Evolutionary conservation across 2,113 vertebrate genomes (phyloP).

Genomic region (Gulo gulo): DNA sequence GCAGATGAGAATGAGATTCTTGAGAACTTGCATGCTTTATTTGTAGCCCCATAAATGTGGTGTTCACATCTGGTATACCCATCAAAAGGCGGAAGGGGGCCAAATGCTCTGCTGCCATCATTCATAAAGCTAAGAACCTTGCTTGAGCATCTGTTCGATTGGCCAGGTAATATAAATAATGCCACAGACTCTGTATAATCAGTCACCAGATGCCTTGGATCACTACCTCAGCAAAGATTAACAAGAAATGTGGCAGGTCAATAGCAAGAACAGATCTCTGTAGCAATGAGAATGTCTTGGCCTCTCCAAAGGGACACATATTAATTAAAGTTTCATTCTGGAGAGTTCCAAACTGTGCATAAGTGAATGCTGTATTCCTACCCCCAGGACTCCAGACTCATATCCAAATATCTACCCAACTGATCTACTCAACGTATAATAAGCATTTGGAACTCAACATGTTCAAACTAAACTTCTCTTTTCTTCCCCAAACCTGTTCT

Average conservation of each 20-base stretch:
- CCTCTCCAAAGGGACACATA: not conserved
- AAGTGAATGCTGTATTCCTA: not conserved
- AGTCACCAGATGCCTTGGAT: not conserved
- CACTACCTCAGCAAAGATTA: not conserved
- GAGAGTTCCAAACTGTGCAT: not conserved
- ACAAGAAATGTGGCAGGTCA: not conserved
- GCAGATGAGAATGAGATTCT: not conserved
- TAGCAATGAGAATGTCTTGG: not conserved
- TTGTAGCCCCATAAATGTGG: not conserved
- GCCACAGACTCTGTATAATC: not conserved
- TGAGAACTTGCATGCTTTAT: not conserved
- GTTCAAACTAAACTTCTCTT: not conserved
- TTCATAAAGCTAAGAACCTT: not conserved
- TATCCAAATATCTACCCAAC: not conserved
- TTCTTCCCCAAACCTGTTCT: not conserved
- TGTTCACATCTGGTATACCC: not conserved
- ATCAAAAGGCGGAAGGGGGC: not conserved
- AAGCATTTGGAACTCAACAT: not conserved
- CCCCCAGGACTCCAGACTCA: not conserved
- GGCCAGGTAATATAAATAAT: slow-evolving; percentile 4
- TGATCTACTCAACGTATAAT: not conserved
- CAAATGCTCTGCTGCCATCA: not conserved
- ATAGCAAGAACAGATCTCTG: not conserved
- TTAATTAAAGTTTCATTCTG: not conserved
- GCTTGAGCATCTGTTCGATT: not conserved